Conservation (phyloP, 2,113 vertebrate genomes). For the Bungarus multicinctus region DNA sequence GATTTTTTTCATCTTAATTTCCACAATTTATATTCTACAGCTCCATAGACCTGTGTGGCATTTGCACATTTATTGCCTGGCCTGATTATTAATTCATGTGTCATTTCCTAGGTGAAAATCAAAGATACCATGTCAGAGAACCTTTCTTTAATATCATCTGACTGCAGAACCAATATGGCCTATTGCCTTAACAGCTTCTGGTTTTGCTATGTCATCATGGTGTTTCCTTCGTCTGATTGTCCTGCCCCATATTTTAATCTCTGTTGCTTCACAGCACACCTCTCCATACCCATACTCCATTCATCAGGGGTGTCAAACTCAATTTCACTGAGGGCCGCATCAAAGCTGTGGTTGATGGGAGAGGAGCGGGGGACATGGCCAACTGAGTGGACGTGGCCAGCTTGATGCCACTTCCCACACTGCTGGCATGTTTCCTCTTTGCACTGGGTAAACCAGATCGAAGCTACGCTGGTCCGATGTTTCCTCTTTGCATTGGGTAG, state of each 20-base stretch:
- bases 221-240: not conserved
- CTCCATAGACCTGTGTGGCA: not conserved
- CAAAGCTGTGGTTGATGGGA: no score
- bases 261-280: not conserved
- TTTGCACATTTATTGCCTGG: slow-evolving; percentile 5
- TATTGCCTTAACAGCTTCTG: not conserved
- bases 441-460: no score
- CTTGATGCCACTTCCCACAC: no score
- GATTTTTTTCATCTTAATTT: not conserved
- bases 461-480: no score
- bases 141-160: not conserved
- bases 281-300: not conserved
- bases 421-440: no score
- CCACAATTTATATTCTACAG: not conserved
- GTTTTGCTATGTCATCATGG: not conserved
- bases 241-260: not conserved
- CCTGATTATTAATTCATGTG: not conserved
- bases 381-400: no score
- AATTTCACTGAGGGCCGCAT: no score
- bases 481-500: no score
- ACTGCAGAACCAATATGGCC: not conserved
- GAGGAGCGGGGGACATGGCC: no score
- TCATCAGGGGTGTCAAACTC: no score
- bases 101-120: not conserved
- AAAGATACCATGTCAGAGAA: not conserved